A percentile compares a stretch with the other conserved stretches of the same genome.
Conservation (phyloP, 2,113 vertebrate species). For the Ramphastos sulfuratus region DNA sequence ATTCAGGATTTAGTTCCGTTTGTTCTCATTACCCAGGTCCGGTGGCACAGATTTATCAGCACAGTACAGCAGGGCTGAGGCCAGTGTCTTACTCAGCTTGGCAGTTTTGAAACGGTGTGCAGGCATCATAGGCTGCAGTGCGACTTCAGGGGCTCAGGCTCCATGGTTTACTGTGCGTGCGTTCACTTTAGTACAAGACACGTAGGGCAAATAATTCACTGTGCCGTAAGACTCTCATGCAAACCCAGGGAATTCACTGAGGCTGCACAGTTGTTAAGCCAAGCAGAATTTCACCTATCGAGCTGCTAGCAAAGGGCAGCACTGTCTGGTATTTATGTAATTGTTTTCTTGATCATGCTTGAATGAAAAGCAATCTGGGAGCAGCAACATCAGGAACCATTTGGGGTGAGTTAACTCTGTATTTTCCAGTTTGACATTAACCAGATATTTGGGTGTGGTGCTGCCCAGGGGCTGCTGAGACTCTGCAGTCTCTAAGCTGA, state of each 20-base stretch:
- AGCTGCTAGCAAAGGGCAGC: conserved; percentile 4
- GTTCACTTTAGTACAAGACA: not conserved
- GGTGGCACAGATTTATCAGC: rapidly evolving
- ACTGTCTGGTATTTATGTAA: conserved; percentile 10
- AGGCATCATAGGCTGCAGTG: not conserved
- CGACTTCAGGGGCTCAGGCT: not conserved
- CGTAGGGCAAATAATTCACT: not conserved
- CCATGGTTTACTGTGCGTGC: not conserved
- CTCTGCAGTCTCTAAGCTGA: not conserved
- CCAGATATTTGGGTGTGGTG: not conserved
- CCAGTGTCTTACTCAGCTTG: not conserved
- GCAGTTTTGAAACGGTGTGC: not conserved
- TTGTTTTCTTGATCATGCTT: conserved; percentile 25
- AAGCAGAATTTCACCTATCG: conserved; percentile 38
- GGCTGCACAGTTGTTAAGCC: not conserved
- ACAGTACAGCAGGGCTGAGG: not conserved
- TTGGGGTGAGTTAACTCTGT: not conserved
- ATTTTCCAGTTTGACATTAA: not conserved
- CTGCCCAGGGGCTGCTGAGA: not conserved
- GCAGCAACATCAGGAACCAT: not conserved
- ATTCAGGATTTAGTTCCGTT: not conserved
- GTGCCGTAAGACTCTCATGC: not conserved
- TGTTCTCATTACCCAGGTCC: not conserved
- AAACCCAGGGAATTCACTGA: not conserved
- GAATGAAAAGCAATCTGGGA: conserved; percentile 7